Evolutionary conservation across 2,797 vertebrate genomes (phyloP), one percentile per base, ranked within the genome.

Genomic region (Morelia viridis): DNA sequence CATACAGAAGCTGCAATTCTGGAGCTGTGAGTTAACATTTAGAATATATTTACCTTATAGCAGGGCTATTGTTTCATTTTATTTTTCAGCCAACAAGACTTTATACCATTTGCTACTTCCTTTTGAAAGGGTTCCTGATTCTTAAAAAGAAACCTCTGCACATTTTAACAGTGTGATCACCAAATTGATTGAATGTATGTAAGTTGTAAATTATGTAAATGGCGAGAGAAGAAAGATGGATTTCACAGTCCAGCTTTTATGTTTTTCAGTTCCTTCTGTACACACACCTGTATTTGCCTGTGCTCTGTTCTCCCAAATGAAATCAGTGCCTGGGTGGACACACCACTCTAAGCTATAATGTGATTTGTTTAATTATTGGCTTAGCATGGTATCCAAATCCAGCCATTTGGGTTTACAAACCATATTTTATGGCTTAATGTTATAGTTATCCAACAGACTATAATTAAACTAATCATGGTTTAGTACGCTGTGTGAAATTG

Each of bases 1-100:
- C 64, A 22, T 91, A 94, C 92, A 91, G 93, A 94, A 19, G 2
- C n/a, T 94, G 68, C 56, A 94, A 93, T 91, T 26, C 1, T 95
- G 92, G 60, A 56, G 19, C 88, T 68, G 85, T 91, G 68, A 56
- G 57, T 92, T 87, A 64, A 0, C 92, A 58, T 96, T 96, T 95
- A 94, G 92, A 87, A 61, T 71, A 85, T 46, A 35, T 80, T 92
- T 87, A 88, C 71, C 56, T 93, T 89, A 88, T 1, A 61, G 0
- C 50, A 53, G n/a, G 60, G 90, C 65, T 5, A 91, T 0, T 24
- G 91, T 92, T 91, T 86, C 90, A 50, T 61, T 92, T 19, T 19
- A 71, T 91, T 94, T 68, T 83, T n/a, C 91, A 22, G 28, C 24
- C 5, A 22, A 53, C 50, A 53, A 53, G 53, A 94, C 90, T 88